A percentile compares a stretch with the other conserved stretches of the same genome.
These are phyloP conservation scores for Spilarctia lutea DNA, from an alignment of 2,888 invertebrate species.

Conservation along the genomic window DNA sequence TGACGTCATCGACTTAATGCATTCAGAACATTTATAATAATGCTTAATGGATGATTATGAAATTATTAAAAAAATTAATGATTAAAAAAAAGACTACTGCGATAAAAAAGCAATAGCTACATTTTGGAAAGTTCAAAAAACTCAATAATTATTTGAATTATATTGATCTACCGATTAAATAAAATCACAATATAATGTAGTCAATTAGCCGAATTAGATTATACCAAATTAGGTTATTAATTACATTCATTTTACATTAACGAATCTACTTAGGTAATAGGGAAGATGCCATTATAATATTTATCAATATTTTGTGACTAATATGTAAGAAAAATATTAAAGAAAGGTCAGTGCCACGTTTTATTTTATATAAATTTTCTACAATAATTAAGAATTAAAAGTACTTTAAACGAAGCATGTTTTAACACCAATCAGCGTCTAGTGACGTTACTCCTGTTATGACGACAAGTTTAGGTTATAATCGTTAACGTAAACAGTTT, in stretches of 20 bases:
- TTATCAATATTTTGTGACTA: no score
- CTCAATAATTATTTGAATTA: neutral
- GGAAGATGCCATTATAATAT: no score
- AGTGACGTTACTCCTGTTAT: no score
- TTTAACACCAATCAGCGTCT: no score
- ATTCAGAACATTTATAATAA: neutral
- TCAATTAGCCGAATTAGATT: neutral
- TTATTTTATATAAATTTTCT: no score
- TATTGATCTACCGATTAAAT: neutral
- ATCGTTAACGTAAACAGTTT: no score
- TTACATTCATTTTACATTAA: neutral
- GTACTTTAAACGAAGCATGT: no score
- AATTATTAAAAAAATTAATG: neutral
- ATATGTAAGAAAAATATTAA: no score
- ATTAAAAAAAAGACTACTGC: no score
- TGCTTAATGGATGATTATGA: neutral
- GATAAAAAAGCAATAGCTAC: neutral
- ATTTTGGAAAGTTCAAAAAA: neutral
- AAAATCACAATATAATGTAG: neutral
- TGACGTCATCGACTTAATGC: constrained; percentile 6
- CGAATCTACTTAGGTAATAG: neutral
- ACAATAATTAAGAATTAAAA: no score
- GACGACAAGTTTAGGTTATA: no score
- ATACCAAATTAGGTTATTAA: neutral
- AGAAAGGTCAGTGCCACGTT: no score